Conservation (phyloP, 2,113 vertebrate genomes). For the Phasianus colchicus region DNA sequence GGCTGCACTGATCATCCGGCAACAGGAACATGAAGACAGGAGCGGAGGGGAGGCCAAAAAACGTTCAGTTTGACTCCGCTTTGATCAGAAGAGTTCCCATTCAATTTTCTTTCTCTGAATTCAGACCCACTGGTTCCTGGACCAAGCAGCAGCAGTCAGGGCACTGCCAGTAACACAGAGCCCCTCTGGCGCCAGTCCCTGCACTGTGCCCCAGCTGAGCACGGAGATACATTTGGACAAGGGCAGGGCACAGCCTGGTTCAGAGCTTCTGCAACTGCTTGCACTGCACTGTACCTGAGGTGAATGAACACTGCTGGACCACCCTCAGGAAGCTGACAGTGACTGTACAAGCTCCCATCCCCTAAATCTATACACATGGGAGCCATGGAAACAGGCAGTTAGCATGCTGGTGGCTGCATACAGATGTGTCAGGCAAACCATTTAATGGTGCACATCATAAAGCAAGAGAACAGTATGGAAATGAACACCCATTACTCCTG, state of each 20-base stretch:
- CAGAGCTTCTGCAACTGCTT: accelerated
- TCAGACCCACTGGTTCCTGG: neutral
- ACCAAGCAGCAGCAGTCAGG: neutral
- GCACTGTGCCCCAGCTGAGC: neutral
- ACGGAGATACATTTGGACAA: neutral
- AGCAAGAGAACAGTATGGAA: neutral
- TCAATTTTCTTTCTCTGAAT: neutral
- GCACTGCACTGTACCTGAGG: neutral
- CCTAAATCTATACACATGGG: slow-evolving; percentile 51
- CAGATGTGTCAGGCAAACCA: slow-evolving; percentile 45
- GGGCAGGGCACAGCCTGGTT: neutral
- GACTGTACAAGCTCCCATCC: neutral
- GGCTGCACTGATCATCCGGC: neutral
- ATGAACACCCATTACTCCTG: neutral
- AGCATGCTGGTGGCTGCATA: slow-evolving; percentile 43
- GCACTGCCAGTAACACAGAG: neutral
- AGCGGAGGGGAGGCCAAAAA: neutral
- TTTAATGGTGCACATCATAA: neutral
- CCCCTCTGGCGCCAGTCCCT: neutral
- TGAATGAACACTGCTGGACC: no score
- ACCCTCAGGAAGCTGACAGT: neutral
- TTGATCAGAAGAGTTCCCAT: neutral
- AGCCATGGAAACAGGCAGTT: slow-evolving; percentile 81
- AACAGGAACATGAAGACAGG: neutral
- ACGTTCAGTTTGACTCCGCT: neutral